Conservation (phyloP, 1,140 invertebrate genomes). For the Habropoda laboriosa region DNA sequence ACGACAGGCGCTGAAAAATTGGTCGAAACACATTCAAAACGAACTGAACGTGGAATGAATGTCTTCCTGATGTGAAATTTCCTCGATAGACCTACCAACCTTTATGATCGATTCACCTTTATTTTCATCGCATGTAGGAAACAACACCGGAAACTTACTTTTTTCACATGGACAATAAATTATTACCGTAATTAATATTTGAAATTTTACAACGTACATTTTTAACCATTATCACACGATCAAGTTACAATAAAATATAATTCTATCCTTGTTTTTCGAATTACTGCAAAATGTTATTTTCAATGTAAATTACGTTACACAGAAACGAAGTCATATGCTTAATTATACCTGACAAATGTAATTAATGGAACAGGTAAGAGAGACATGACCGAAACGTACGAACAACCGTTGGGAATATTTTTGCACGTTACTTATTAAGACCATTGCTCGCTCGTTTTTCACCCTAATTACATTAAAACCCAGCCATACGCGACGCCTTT, state of each 20-base stretch:
- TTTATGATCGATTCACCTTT: neutral
- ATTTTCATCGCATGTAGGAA: no score
- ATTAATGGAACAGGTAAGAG: neutral
- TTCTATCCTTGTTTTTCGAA: no score
- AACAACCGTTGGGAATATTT: neutral
- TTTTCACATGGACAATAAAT: no score
- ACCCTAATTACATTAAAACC: neutral
- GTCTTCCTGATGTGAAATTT: no score
- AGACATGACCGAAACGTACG: no score
- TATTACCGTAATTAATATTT: no score
- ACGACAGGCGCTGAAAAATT: slow-evolving; percentile 20
- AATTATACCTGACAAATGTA: neutral
- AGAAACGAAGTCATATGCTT: neutral
- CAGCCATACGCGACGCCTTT: neutral
- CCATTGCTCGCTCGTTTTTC: neutral
- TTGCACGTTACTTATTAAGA: neutral
- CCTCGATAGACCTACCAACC: neutral
- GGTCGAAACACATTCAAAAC: neutral
- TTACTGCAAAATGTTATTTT: neutral
- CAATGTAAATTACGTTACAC: neutral
- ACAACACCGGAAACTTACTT: no score
- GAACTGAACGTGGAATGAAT: neutral
- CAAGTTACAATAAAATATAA: neutral
- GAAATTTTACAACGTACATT: no score
- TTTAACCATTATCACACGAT: neutral